Percentiles rank a stretch among this genome's conserved stretches.
Evolutionary conservation across 2,797 vertebrate genomes (phyloP).

Genomic region (Myripristis murdjan): DNA sequence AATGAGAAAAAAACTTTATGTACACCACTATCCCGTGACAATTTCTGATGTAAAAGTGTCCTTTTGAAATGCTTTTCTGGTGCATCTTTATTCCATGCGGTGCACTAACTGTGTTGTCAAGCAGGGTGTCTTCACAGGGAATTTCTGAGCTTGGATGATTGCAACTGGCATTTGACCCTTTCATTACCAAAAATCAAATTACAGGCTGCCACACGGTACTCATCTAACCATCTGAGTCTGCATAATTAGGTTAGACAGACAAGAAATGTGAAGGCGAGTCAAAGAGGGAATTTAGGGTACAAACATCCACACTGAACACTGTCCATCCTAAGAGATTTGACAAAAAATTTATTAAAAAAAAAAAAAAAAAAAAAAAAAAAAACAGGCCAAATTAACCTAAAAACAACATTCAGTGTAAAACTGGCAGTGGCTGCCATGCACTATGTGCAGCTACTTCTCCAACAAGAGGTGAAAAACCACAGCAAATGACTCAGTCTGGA

Average conservation of each 20-base stretch:
- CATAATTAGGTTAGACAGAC: constrained; percentile 62
- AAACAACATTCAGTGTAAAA: too few species aligned
- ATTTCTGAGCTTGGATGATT: constrained; percentile 32
- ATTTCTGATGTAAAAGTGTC: not conserved
- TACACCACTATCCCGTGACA: too few species aligned
- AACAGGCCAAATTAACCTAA: not conserved
- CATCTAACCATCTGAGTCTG: constrained; percentile 56
- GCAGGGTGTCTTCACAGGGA: constrained; percentile 15
- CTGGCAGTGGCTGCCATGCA: too few species aligned
- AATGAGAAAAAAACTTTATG: too few species aligned
- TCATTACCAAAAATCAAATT: constrained; percentile 80
- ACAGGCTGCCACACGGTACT: constrained; percentile 70
- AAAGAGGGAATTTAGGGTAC: constrained; percentile 16
- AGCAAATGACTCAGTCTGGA: too few species aligned
- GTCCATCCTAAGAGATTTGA: not conserved
- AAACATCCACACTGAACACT: constrained; percentile 22
- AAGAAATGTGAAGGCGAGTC: constrained; percentile 49
- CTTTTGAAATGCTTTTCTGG: not conserved
- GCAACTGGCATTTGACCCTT: constrained; percentile 65
- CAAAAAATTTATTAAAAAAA: not conserved
- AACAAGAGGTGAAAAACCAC: too few species aligned
- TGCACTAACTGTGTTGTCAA: not conserved
- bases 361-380: not conserved
- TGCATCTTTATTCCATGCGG: constrained; percentile 24
- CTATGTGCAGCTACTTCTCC: too few species aligned